These are phyloP conservation scores for Chaunax sp. DNA, from an alignment of 2,797 vertebrate genomes.

Conservation along the genomic window DNA sequence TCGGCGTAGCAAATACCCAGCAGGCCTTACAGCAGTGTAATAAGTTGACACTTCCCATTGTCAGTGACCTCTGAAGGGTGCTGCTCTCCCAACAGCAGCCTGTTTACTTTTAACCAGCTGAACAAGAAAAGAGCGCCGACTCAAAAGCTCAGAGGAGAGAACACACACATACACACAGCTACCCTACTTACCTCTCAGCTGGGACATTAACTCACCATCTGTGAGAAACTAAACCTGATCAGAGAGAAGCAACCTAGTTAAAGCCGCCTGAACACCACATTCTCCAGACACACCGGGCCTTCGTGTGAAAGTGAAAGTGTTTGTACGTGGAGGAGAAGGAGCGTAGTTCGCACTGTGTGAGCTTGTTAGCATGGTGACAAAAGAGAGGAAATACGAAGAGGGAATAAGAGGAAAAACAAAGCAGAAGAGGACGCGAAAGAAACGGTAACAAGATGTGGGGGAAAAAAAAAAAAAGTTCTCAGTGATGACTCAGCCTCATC, in stretches of 20 bases:
- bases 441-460: neutral
- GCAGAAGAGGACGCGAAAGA: neutral
- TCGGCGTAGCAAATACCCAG: conserved; percentile 54
- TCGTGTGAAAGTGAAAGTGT: conserved; percentile 8
- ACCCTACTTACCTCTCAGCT: conserved; percentile 12
- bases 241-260: conserved; percentile 46
- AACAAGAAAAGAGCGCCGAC: conserved; percentile 60
- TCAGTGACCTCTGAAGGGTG: conserved; percentile 70
- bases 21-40: conserved; percentile 40
- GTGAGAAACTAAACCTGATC: conserved; percentile 54
- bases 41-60: conserved; percentile 54
- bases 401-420: conserved; percentile 7
- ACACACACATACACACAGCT: conserved; percentile 2
- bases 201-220: conserved; percentile 48
- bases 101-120: conserved; percentile 62
- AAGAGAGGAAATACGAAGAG: conserved; percentile 18
- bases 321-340: neutral
- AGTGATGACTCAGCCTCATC: too few species aligned
- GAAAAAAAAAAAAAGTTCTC: too few species aligned
- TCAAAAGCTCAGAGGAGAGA: conserved; percentile 26
- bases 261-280: conserved; percentile 43
- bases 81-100: conserved; percentile 36
- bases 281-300: conserved; percentile 15
- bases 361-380: conserved; percentile 30
- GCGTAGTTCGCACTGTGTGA: conserved; percentile 17